phyloP scores from a whole-genome alignment of 2,888 invertebrate genomes.

The Xestia rhomboidea region DNA sequence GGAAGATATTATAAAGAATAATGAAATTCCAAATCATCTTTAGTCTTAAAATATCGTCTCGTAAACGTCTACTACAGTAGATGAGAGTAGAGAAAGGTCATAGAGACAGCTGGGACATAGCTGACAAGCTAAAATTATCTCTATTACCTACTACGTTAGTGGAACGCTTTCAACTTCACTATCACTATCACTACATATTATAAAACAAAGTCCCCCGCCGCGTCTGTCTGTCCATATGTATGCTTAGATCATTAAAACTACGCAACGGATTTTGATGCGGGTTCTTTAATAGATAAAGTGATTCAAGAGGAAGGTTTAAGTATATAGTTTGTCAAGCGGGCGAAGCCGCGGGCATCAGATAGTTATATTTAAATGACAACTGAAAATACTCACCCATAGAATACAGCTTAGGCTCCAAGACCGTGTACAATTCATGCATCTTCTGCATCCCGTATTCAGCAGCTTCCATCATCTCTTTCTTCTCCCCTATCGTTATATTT shows the following conservation, averaged over 20 bases:
- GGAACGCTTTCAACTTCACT: background rate
- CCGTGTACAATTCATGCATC: slow-evolving; percentile 92
- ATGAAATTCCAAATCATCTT: background rate
- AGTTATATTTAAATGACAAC: background rate
- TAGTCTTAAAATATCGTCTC: background rate
- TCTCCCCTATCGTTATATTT: slow-evolving; percentile 77
- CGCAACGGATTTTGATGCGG: too few relatives aligned
- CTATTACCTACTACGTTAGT: background rate
- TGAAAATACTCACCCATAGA: slow-evolving; percentile 91
- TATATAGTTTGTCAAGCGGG: too few relatives aligned
- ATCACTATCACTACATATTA: too few relatives aligned
- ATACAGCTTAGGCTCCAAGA: slow-evolving; percentile 93
- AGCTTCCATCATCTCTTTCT: slow-evolving; percentile 91
- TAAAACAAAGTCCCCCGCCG: too few relatives aligned
- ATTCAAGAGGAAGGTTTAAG: too few relatives aligned
- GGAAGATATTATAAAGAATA: background rate
- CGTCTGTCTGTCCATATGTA: too few relatives aligned
- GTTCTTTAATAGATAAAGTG: too few relatives aligned
- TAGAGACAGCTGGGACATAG: background rate
- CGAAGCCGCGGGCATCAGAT: too few relatives aligned
- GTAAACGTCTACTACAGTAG: background rate
- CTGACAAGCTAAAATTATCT: background rate
- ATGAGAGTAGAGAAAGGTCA: background rate
- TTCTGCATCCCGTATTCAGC: slow-evolving; percentile 92
- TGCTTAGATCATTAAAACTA: too few relatives aligned